Percentiles rank a stretch among this genome's conserved stretches.
Evolutionary conservation across 1,140 invertebrate genomes (phyloP).

Genomic region (Sitobion miscanthi): DNA sequence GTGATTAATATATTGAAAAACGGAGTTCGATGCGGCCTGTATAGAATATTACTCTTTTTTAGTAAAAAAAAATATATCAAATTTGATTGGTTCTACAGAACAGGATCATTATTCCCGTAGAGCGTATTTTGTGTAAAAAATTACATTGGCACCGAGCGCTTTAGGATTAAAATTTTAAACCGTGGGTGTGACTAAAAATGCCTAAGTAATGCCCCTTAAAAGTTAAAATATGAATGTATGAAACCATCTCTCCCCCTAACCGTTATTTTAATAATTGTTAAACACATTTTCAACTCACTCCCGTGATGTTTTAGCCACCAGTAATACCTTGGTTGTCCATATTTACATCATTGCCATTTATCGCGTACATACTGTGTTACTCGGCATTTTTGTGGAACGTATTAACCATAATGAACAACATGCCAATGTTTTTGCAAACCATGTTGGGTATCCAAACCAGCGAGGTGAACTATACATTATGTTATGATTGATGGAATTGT

Average conservation of each 20-base stretch:
- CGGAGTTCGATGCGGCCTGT: too few species aligned
- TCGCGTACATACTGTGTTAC: conserved; percentile 10
- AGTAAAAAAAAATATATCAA: too few species aligned
- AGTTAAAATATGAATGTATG: too few species aligned
- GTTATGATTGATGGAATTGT: neutral
- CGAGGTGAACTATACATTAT: neutral
- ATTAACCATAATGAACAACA: conserved; percentile 16
- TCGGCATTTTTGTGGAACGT: conserved; percentile 37
- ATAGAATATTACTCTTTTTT: too few species aligned
- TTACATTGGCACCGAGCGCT: too few species aligned
- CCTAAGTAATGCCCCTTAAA: neutral
- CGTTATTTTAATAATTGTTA: neutral
- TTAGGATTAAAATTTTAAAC: too few species aligned
- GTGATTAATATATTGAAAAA: too few species aligned
- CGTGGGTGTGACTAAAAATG: neutral
- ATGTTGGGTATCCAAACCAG: neutral
- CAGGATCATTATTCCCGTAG: too few species aligned
- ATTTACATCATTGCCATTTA: conserved; percentile 40
- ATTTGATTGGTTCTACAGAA: too few species aligned
- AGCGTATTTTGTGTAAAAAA: too few species aligned
- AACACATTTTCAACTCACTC: neutral
- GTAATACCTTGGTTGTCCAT: conserved; percentile 40
- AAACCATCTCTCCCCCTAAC: neutral
- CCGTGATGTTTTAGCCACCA: neutral
- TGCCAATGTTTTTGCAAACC: conserved; percentile 35